Base-by-base conservation (phyloP, 2,888 invertebrate genomes). In the Fragum sueziense region DNA sequence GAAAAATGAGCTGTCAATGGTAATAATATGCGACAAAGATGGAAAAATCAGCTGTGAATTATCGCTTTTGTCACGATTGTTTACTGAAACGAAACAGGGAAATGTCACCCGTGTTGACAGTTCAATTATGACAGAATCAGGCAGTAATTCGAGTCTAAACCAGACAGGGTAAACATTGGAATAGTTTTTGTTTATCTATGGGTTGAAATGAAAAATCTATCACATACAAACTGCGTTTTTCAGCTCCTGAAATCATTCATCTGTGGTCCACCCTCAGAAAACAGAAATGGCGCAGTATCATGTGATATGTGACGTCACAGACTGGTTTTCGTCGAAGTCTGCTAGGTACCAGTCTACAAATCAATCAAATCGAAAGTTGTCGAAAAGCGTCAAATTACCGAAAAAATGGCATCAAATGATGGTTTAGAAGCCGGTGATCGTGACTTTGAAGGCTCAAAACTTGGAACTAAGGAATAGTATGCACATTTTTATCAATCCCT, bases 401-500 rank as follows among this genome's bases (percentile, higher is more conserved):
- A n/a, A n/a, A n/a, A 69, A 31, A 76, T 76, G 80, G 76, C 76
- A 29, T 62, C 34, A 7, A 41, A 62, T 27, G 62, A 59, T 20
- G 22, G 37, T n/a, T 47, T 47, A 11, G 22, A 22, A n/a, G 31
- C 4, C 2, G 80, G 85, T 25, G 85, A 86, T 37, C 78, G 85
- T 68, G 91, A 91, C 77, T 90, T 92, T 81, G 83, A 85, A 20
- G 85, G 91, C 61, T 91, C 91, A 17, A 80, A 87, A 75, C 81
- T 91, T n/a, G 92, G 92, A 70, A 91, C 92, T 27, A 90, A 90
- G 77, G 86, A 91, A 82, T 91, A 90, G 92, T 92, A 89, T 80
- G 85, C 70, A n/a, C 14, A 33, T 7, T 9, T 33, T 7, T n/a
- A 14, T n/a, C 17, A 2, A 20, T 20, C 3, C 14, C 4, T 47